Conservation (phyloP, 2,888 invertebrate genomes). For the Iselma pallidipennis region DNA sequence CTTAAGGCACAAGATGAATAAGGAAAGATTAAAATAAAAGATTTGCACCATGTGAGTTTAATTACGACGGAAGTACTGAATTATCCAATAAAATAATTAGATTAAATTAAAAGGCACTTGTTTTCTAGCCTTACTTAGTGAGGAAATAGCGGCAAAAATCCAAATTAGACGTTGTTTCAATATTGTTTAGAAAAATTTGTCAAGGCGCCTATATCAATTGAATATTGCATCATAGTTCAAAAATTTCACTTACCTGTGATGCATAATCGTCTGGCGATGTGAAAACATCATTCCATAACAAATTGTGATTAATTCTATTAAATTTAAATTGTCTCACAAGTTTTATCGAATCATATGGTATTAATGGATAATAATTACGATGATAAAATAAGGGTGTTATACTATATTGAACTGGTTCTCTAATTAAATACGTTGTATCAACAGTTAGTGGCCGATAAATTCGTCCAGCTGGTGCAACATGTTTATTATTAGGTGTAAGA, state of each 20-base stretch:
- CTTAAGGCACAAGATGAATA: too few species aligned
- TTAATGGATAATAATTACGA: conserved; percentile 10
- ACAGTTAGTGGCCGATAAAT: conserved; percentile 56
- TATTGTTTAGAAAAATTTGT: too few species aligned
- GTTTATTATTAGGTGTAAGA: conserved; percentile 60
- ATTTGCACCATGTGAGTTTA: too few species aligned
- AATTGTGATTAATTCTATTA: conserved; percentile 6
- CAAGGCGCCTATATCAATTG: too few species aligned
- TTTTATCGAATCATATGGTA: conserved; percentile 22
- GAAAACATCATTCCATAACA: conserved; percentile 25
- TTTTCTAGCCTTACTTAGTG: too few species aligned
- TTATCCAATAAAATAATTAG: too few species aligned
- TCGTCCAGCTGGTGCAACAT: conserved; percentile 59
- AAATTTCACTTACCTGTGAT: conserved; percentile 13
- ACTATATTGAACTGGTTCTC: conserved; percentile 46
- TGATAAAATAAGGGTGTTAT: conserved; percentile 10
- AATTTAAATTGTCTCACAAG: conserved; percentile 13
- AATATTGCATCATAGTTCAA: neutral
- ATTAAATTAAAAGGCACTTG: too few species aligned
- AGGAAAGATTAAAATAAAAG: too few species aligned
- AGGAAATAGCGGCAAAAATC: too few species aligned
- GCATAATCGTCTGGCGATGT: conserved; percentile 16
- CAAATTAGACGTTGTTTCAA: too few species aligned
- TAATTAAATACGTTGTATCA: conserved; percentile 64
- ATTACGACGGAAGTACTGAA: too few species aligned